Evolutionary conservation across 2,888 invertebrate genomes (phyloP).

Genomic region (Pollenia angustigena): DNA sequence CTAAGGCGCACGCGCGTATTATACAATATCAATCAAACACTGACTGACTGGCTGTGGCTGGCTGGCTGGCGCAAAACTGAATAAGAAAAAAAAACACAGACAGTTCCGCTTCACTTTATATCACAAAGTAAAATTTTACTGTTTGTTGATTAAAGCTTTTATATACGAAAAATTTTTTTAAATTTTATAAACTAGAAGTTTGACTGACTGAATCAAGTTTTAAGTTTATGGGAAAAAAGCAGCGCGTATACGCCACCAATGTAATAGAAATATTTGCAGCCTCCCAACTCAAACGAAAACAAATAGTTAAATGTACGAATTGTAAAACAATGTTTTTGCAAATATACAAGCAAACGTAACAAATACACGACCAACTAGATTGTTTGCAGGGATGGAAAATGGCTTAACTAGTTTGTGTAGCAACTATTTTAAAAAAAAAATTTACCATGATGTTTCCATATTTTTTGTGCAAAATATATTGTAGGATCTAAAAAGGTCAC

Average conservation of each 20-base stretch:
- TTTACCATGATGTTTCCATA: too few relatives aligned
- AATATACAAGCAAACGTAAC: slow-evolving; percentile 1
- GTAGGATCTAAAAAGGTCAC: too few relatives aligned
- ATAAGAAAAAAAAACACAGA: slow-evolving; percentile 39
- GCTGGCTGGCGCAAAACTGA: slow-evolving; percentile 34
- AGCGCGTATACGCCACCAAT: slow-evolving; percentile 61
- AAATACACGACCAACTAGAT: slow-evolving; percentile 6
- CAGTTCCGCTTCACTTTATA: slow-evolving; percentile 65
- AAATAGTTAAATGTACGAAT: slow-evolving; percentile 9
- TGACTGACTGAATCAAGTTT: slow-evolving; percentile 13
- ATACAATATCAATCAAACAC: slow-evolving; percentile 30
- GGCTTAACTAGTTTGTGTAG: too few relatives aligned
- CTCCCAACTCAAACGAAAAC: slow-evolving; percentile 33
- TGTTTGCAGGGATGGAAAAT: too few relatives aligned
- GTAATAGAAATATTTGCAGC: slow-evolving; percentile 35
- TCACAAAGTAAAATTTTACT: slow-evolving; percentile 61
- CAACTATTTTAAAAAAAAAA: too few relatives aligned
- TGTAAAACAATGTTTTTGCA: not conserved
- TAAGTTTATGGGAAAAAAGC: slow-evolving; percentile 11
- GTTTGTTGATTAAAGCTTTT: slow-evolving; percentile 61
- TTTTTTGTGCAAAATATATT: too few relatives aligned
- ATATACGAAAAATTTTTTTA: slow-evolving; percentile 46
- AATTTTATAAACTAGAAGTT: slow-evolving; percentile 21
- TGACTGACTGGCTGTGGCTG: not conserved
- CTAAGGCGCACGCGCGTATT: slow-evolving; percentile 64